Percentiles rank a stretch among this genome's conserved stretches.
Conservation (phyloP, 2,113 vertebrate species). For the Gallinago paraguaiae region DNA sequence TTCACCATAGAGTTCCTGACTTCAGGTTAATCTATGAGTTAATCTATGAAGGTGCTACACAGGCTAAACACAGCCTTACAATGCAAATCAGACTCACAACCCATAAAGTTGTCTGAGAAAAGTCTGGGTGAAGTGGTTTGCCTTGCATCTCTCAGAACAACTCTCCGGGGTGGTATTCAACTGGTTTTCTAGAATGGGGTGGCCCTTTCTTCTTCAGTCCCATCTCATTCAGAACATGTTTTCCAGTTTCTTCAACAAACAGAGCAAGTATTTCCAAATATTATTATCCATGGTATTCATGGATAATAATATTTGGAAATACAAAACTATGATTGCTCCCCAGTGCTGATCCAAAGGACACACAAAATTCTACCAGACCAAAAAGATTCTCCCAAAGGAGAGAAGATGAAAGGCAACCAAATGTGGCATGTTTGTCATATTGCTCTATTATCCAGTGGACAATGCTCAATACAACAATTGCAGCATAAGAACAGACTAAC, state of each 20-base stretch:
- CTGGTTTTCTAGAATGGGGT: not conserved
- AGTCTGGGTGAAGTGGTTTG: not conserved
- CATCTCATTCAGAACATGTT: not conserved
- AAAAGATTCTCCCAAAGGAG: not conserved
- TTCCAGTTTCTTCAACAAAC: not conserved
- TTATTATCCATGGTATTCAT: not conserved
- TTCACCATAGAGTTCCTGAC: not conserved
- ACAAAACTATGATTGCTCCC: not conserved
- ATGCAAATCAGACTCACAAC: not conserved
- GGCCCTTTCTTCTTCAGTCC: not conserved
- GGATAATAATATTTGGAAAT: not conserved
- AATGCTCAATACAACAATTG: not conserved
- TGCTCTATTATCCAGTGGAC: not conserved
- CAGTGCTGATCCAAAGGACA: not conserved
- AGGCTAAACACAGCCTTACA: not conserved
- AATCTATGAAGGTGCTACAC: not conserved
- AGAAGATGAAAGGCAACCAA: not conserved
- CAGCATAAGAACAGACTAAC: not conserved
- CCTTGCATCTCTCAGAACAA: not conserved
- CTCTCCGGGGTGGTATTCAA: not conserved
- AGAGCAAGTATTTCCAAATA: not conserved
- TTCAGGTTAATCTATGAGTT: not conserved
- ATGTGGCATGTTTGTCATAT: not conserved
- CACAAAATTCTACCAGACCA: not conserved
- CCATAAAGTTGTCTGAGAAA: not conserved